Base-by-base conservation (phyloP, 2,888 invertebrate species). In the Drosophila mulleri region DNA sequence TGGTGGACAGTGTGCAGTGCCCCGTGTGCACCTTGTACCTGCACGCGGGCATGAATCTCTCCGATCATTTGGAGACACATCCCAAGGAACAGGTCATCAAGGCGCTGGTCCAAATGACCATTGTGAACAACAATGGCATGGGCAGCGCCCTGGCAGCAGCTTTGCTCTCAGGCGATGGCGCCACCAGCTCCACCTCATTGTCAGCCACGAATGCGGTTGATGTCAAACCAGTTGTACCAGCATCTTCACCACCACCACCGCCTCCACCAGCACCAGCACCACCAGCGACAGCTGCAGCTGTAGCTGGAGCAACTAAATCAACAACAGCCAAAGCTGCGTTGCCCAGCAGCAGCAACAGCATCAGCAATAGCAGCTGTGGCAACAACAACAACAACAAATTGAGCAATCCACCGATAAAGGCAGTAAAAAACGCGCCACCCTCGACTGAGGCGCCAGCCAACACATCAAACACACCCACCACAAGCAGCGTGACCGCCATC, bases 1-100 rank as follows among this genome's bases (percentile, higher is more conserved):
- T 92, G 92, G 90, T 83, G 65, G 92, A 90, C 71, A 91, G 91
- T 70, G 89, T 94, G 84, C 94, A 95, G 92, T 97, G 97, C 92
- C 97, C 97, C 62, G 97, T 97, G 79, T 97, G 97, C 93, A 97
- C 97, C 44, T 94, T 97, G 74, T 97, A 95, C 92, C 94, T 97
- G 80, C 95, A 97, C 82, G 96, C 96, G 93, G 97, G 97, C 66
- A 97, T 97, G 94, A 95, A 96, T 69, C 93, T 97, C 82, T 96
- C 96, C 91, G 95, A 95, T 77, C 97, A 97, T 92, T 94, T 97
- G 92, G 96, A 96, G 91, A 97, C 97, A 32, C 97, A 97, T 94
- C 97, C 97, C 47, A 97, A 97, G 92, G 97, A 97, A 86, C 97
- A 97, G 93, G 97, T 97, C 58, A 97, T 97, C 83, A 96, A 96